phyloP scores from a whole-genome alignment of 2,888 invertebrate genomes.

The Ganaspis brasiliensis region DNA sequence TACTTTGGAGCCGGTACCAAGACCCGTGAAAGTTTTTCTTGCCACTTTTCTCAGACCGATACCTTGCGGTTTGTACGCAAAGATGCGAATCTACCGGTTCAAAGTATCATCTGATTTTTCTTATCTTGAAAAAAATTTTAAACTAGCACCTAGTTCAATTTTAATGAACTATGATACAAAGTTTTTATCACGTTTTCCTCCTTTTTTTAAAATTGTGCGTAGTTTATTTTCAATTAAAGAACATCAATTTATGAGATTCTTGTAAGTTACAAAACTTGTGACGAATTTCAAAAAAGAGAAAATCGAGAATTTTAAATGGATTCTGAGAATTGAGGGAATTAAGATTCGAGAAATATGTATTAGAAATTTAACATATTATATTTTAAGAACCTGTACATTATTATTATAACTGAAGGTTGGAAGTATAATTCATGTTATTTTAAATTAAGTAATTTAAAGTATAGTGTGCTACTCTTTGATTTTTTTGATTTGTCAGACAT shows the following conservation, averaged over 20 bases:
- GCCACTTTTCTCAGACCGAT: constrained; percentile 54
- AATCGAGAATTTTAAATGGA: neutral
- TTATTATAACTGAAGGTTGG: no score
- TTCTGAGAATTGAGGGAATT: neutral
- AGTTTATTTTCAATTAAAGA: no score
- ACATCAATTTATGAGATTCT: no score
- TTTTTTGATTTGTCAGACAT: neutral
- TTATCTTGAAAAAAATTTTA: constrained; percentile 1
- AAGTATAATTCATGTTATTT: neutral
- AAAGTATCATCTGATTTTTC: constrained; percentile 14
- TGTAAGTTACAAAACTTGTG: no score
- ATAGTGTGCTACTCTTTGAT: neutral
- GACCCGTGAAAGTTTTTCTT: constrained; percentile 57
- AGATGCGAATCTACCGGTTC: constrained; percentile 40
- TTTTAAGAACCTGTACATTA: no score
- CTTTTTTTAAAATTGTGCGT: no score
- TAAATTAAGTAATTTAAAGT: neutral
- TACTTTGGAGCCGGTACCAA: constrained; percentile 57
- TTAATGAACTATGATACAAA: no score
- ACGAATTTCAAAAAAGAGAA: no score
- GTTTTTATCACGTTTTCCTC: no score
- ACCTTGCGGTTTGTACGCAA: constrained; percentile 28
- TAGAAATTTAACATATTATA: no score
- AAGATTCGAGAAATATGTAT: no score
- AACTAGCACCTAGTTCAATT: no score